phyloP scores from a whole-genome alignment of 2,113 vertebrate genomes.

The Anarrhichthys ocellatus region DNA sequence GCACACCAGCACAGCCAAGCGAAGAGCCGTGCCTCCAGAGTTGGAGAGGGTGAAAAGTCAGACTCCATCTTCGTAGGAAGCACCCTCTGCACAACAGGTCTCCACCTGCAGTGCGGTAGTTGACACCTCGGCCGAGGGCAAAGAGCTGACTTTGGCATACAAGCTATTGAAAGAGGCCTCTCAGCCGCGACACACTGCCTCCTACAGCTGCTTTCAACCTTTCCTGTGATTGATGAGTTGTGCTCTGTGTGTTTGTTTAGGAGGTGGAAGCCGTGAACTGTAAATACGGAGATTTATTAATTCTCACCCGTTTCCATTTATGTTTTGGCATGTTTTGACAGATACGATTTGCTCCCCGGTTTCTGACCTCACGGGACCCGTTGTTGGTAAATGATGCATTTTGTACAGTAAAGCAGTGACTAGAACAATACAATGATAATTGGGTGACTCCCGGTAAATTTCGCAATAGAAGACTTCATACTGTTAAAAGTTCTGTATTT shows the following conservation, averaged over 20 bases:
- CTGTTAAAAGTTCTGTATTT: background rate
- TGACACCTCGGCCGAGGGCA: background rate
- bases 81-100: background rate
- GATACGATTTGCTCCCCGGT: background rate
- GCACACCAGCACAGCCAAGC: slow-evolving; percentile 71
- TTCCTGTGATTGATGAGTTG: slow-evolving; percentile 15
- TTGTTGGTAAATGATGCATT: background rate
- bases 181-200: slow-evolving; percentile 22
- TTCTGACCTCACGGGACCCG: background rate
- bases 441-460: background rate
- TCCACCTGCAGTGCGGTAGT: background rate
- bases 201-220: slow-evolving; percentile 6
- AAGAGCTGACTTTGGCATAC: slow-evolving; percentile 16
- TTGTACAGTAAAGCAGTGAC: slow-evolving; percentile 31
- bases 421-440: background rate
- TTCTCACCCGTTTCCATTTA: background rate
- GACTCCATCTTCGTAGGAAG: slow-evolving; percentile 23
- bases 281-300: slow-evolving; percentile 9
- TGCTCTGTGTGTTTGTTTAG: slow-evolving; percentile 7
- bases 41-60: slow-evolving; percentile 34
- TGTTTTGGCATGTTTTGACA: slow-evolving; percentile 22
- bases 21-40: slow-evolving; percentile 33
- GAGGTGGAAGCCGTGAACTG: slow-evolving; percentile 8
- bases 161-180: slow-evolving; percentile 4
- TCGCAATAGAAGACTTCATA: background rate